A percentile compares a stretch with the other conserved stretches of the same genome.
Conservation (phyloP, 37 sponge, comb jelly and placozoan genomes). For the Bolinopsis microptera region DNA sequence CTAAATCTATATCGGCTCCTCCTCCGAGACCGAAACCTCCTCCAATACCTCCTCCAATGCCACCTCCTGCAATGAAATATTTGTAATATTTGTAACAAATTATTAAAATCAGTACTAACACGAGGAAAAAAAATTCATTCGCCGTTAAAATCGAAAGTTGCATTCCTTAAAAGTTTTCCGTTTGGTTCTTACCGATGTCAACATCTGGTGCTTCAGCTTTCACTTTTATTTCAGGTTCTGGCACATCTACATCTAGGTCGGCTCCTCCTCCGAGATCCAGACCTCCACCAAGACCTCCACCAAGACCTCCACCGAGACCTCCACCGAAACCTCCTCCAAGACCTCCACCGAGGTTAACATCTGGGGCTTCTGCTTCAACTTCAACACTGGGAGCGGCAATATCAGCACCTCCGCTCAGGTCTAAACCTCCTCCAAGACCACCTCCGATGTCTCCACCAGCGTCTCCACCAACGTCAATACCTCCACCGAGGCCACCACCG, state of each 20-base stretch:
- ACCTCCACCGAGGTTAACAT: not conserved
- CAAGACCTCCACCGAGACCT: not conserved
- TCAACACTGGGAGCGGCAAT: not conserved
- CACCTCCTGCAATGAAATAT: not conserved
- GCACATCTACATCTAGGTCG: not conserved
- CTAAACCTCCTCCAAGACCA: not conserved
- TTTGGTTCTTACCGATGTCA: too few species aligned
- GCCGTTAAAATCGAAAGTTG: too few species aligned
- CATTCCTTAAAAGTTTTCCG: too few species aligned
- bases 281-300: not conserved
- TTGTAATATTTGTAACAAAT: too few species aligned
- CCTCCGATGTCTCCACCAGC: not conserved
- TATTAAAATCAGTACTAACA: too few species aligned
- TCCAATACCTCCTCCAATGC: not conserved
- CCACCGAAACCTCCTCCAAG: not conserved
- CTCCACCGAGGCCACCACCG: not conserved
- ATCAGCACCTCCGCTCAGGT: not conserved
- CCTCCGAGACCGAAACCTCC: conserved; percentile 46
- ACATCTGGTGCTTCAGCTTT: conserved; percentile 38
- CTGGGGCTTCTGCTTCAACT: not conserved
- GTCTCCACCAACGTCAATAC: not conserved
- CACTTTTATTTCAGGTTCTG: conserved; percentile 38
- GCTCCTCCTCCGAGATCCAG: not conserved
- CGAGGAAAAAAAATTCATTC: too few species aligned
- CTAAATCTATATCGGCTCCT: conserved; percentile 27